Conservation (phyloP, 2,888 invertebrate species). For the Cyaniris semiargus region DNA sequence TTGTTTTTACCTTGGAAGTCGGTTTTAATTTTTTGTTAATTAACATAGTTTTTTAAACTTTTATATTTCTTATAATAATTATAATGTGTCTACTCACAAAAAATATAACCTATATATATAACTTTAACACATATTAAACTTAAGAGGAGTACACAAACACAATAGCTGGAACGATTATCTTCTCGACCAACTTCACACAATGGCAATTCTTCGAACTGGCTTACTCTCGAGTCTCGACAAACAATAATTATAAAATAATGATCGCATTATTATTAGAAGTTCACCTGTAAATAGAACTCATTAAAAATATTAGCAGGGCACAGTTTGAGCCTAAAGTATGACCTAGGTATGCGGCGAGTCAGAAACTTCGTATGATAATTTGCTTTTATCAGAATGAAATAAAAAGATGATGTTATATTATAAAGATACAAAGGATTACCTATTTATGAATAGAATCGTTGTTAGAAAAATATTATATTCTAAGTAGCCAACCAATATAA, state of each 20-base stretch:
- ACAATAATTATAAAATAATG: constrained; percentile 23
- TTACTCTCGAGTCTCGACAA: constrained; percentile 14
- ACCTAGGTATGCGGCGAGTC: too few relatives aligned
- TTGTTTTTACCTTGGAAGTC: too few relatives aligned
- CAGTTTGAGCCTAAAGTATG: too few relatives aligned
- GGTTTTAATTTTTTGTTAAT: too few relatives aligned
- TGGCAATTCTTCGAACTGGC: constrained; percentile 17
- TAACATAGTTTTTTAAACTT: too few relatives aligned
- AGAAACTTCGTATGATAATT: too few relatives aligned
- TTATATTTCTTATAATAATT: too few relatives aligned
- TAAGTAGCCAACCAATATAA: not conserved
- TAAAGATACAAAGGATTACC: not conserved
- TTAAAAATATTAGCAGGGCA: not conserved
- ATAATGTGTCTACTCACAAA: not conserved
- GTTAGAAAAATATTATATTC: not conserved
- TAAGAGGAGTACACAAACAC: constrained; percentile 10
- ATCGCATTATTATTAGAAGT: not conserved
- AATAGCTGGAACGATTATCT: constrained; percentile 13
- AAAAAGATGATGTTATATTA: not conserved
- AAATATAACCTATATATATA: not conserved
- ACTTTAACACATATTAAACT: not conserved
- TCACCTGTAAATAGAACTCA: not conserved
- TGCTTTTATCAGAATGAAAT: too few relatives aligned
- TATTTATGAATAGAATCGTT: not conserved
- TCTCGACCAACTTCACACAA: constrained; percentile 15